Evolutionary conservation across 1,140 invertebrate genomes (phyloP).

Genomic region (Centruroides vittatus): DNA sequence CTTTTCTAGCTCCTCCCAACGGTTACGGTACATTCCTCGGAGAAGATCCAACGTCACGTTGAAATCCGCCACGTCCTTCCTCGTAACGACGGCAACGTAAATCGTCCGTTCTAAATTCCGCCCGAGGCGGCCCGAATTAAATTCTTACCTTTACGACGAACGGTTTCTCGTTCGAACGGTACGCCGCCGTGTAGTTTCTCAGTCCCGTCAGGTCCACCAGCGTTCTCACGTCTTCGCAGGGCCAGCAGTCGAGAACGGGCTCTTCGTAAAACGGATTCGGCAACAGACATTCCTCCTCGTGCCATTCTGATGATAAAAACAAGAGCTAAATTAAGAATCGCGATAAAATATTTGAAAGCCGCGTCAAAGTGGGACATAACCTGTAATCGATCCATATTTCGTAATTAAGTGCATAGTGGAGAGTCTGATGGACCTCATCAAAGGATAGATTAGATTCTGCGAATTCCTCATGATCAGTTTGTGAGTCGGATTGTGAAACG

Average conservation of each 20-base stretch:
- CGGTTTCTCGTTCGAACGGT: conserved; percentile 29
- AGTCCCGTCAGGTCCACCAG: conserved; percentile 35
- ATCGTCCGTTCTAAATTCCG: no score
- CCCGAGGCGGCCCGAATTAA: neutral
- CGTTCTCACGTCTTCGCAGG: conserved; percentile 46
- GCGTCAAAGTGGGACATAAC: conserved; percentile 26
- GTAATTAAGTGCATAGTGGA: conserved; percentile 45
- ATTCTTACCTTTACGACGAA: conserved; percentile 28
- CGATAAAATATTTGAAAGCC: conserved; percentile 4
- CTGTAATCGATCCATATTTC: conserved; percentile 43
- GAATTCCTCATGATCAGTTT: conserved; percentile 42
- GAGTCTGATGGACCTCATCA: conserved; percentile 41
- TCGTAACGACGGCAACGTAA: no score
- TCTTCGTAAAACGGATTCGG: conserved; percentile 58
- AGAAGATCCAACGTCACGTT: no score
- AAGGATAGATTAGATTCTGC: conserved; percentile 52
- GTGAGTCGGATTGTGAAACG: conserved; percentile 33
- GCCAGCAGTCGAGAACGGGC: conserved; percentile 57
- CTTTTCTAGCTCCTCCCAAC: no score
- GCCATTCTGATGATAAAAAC: conserved; percentile 42
- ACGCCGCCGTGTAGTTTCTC: conserved; percentile 22
- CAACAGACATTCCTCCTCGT: conserved; percentile 60
- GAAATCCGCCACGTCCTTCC: no score
- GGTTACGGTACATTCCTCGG: no score
- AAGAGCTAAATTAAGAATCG: neutral